Conservation (phyloP, 2,888 invertebrate species). For the Phaedon cochleariae region DNA sequence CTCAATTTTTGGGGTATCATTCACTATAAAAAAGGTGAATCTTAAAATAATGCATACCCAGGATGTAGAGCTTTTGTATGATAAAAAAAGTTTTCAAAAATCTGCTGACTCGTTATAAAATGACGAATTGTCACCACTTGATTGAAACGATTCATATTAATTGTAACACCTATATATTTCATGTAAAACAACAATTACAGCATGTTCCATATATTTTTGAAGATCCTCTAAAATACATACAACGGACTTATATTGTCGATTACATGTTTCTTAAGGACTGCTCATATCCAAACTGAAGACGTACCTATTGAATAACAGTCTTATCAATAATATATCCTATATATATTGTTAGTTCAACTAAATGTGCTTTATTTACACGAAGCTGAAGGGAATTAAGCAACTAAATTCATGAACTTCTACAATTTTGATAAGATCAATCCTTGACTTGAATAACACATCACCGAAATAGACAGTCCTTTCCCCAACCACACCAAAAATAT, state of each 20-base stretch:
- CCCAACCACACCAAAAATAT: neutral
- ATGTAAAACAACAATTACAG: slow-evolving; percentile 56
- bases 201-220: slow-evolving; percentile 54
- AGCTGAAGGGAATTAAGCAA: slow-evolving; percentile 44
- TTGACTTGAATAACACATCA: neutral
- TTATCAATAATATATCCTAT: slow-evolving; percentile 37
- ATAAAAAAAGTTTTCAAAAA: no score
- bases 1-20: no score
- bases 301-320: slow-evolving; percentile 43
- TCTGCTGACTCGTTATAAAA: no score
- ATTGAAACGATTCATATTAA: slow-evolving; percentile 12
- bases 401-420: slow-evolving; percentile 37
- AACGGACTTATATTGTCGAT: slow-evolving; percentile 55
- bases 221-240: slow-evolving; percentile 49
- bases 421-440: slow-evolving; percentile 41
- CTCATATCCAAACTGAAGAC: slow-evolving; percentile 44
- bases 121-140: no score
- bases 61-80: no score
- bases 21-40: no score
- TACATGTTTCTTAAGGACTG: slow-evolving; percentile 43
- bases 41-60: no score
- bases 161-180: slow-evolving; percentile 60
- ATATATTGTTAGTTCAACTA: slow-evolving; percentile 21
- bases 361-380: slow-evolving; percentile 41
- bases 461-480: neutral